Base-by-base conservation (phyloP, 2,797 vertebrate species). In the Tenualosa thibaudeaui region DNA sequence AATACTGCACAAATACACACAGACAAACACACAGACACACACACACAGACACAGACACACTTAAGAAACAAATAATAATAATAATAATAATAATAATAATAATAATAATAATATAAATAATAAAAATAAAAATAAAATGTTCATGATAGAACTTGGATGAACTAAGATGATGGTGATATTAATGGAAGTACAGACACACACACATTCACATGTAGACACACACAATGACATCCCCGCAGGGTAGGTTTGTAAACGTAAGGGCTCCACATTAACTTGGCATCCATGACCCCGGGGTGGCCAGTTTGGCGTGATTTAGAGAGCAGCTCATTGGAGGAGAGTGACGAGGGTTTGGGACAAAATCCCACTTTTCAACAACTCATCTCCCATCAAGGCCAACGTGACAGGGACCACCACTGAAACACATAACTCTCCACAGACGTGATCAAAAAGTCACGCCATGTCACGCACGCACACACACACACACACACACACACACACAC, bases 301-400 rank as follows among this genome's bases (percentile, higher is more conserved):
- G 62, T 51, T 51, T 43, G 78, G 26, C 22, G 46, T 81, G 54
- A 49, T 56, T 81, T 58, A 26, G 43, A 50, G 19, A 8, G 37
- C 6, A 43, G 13, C 17, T 1, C 24, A 2, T 65, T 3, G 40
- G 82, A 62, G 84, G 54, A 22, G 75, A 81, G 75, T 53, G 88
- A 86, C 85, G 78, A 84, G 84, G 71, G 90, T 92, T 91, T 92
- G 90, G 89, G 89, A 84, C 85, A 82, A 94, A 93, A 90, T 88
- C 89, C 87, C 85, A 88, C 90, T 93, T 93, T 93, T 90, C 85
- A 90, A 90, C 91, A 92, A 92, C 90, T 94, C 90, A 94, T 93
- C 89, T 86, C n/a, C 65, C 51, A 26, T 85, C 93, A 93, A 94
- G 93, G 93, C 91, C 94, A 85, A 82, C 3, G 68, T 84, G 89